phyloP scores from a whole-genome alignment of 2,113 vertebrate genomes.

The Otolemur garnettii region DNA sequence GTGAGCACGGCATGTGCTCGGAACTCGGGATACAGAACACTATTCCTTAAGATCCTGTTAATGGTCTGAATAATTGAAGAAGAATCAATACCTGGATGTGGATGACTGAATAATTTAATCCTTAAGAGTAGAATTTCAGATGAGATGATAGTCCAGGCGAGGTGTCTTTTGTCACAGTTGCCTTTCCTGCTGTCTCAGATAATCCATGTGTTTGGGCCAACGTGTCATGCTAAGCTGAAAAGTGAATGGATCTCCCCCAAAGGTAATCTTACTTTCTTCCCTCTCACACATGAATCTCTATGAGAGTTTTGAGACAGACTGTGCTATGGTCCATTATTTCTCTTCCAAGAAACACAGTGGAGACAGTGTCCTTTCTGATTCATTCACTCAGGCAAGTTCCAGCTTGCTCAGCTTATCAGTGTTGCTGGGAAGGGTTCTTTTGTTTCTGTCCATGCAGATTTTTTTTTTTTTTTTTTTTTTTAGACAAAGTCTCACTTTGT shows the following conservation, averaged over 20 bases:
- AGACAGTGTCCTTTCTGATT: too few species aligned
- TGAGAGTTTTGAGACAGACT: too few species aligned
- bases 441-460: too few species aligned
- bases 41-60: neutral
- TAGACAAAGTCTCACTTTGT: too few species aligned
- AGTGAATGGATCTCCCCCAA: neutral
- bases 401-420: too few species aligned
- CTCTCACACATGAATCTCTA: neutral
- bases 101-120: slow-evolving; percentile 64
- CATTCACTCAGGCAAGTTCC: too few species aligned
- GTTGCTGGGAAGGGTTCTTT: too few species aligned
- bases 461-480: too few species aligned
- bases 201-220: neutral
- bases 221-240: neutral
- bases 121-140: slow-evolving; percentile 56
- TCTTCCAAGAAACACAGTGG: too few species aligned
- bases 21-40: neutral
- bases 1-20: neutral
- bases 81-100: slow-evolving; percentile 34
- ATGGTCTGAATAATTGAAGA: slow-evolving; percentile 51
- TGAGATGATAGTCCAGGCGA: neutral
- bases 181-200: neutral
- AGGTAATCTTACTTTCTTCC: neutral
- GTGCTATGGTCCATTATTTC: too few species aligned
- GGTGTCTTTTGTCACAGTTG: neutral